Evolutionary conservation across 2,113 vertebrate genomes (phyloP).

Genomic region (Thamnophis sirtalis): DNA sequence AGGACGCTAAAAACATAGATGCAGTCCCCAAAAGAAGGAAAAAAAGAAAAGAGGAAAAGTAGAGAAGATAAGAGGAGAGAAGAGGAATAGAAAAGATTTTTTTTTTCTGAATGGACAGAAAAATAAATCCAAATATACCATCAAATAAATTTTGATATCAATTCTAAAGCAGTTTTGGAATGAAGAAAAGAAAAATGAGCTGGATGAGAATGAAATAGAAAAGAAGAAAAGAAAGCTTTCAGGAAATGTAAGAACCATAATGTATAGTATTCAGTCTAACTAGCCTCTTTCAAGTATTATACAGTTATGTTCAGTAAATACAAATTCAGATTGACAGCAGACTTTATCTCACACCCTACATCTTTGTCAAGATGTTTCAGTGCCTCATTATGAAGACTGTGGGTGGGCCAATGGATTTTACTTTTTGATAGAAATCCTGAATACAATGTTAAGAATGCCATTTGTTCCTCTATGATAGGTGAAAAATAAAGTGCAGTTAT

Average conservation of each 20-base stretch:
- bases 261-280: background rate
- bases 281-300: background rate
- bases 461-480: background rate
- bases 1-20: background rate
- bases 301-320: background rate
- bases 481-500: background rate
- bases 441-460: background rate
- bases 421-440: background rate
- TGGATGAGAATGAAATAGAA: background rate
- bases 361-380: background rate
- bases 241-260: background rate
- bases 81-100: background rate
- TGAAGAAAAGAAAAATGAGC: background rate
- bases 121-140: background rate
- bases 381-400: background rate
- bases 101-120: background rate
- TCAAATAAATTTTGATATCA: background rate
- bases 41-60: no score
- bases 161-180: background rate
- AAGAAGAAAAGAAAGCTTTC: background rate
- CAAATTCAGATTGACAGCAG: background rate
- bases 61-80: no score
- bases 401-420: background rate
- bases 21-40: background rate
- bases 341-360: background rate